A percentile compares a stretch with the other conserved stretches of the same genome.
These are phyloP conservation scores for Megamerina dolium DNA, from an alignment of 2,888 invertebrate genomes.

Conservation along the genomic window DNA sequence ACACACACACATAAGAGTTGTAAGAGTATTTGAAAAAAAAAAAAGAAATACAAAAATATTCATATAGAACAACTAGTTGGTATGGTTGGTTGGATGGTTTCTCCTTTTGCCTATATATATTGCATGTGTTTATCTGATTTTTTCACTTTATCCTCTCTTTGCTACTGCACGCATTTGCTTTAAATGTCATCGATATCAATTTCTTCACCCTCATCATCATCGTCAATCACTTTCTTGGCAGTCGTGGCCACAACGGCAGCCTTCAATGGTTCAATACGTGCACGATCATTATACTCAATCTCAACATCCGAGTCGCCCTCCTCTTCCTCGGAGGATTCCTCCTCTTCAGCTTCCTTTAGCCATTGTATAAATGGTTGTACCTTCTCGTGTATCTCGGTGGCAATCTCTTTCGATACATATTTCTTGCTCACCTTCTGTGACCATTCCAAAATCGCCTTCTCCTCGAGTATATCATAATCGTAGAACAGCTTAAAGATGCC, in stretches of 20 bases:
- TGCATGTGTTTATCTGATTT: too few species aligned
- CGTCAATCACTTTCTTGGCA: conserved; percentile 51
- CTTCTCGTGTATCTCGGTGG: conserved; percentile 84
- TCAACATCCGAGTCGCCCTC: conserved; percentile 56
- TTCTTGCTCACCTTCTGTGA: conserved; percentile 90
- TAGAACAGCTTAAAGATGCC: conserved; percentile 88
- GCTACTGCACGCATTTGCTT: too few species aligned
- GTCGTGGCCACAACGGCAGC: conserved; percentile 51
- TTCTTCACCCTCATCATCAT: conserved; percentile 73
- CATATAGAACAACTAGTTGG: too few species aligned
- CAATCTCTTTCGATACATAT: conserved; percentile 85
- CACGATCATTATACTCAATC: conserved; percentile 88
- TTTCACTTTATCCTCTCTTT: too few species aligned
- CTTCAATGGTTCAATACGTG: conserved; percentile 68
- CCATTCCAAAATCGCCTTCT: conserved; percentile 93
- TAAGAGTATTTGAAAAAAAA: too few species aligned
- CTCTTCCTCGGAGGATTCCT: conserved; percentile 72
- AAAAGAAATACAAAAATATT: too few species aligned
- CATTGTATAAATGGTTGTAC: conserved; percentile 93
- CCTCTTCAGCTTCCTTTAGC: conserved; percentile 96
- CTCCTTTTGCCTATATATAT: too few species aligned
- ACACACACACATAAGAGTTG: too few species aligned
- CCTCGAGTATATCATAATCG: conserved; percentile 91
- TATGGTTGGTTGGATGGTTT: too few species aligned
- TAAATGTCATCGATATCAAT: conserved; percentile 92